Conservation (phyloP, 2,113 vertebrate species). For the Chrysochloris asiatica region DNA sequence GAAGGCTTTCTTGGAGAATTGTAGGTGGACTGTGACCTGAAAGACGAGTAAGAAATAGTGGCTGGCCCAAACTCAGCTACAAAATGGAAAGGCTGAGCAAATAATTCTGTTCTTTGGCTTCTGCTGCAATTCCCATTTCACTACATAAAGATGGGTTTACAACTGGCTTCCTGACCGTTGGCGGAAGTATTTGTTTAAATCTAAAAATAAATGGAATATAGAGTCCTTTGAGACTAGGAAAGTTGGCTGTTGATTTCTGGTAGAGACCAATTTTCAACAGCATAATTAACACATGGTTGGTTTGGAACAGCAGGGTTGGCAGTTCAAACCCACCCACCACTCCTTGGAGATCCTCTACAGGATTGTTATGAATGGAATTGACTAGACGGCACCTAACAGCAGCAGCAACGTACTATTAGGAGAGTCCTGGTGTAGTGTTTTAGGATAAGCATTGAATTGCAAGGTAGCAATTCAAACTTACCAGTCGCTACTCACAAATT, state of each 20-base stretch:
- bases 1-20: background rate
- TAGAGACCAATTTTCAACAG: background rate
- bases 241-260: background rate
- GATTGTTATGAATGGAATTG: no score
- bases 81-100: background rate
- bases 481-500: no score
- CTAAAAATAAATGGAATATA: background rate
- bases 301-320: no score
- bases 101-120: rapidly evolving
- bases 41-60: background rate
- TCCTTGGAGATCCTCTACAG: no score
- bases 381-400: no score
- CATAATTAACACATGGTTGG: no score
- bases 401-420: no score
- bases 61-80: background rate
- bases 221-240: background rate
- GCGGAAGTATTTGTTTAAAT: background rate
- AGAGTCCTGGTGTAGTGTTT: no score
- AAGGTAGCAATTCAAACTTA: no score
- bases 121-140: background rate
- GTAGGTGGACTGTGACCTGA: background rate
- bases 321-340: no score
- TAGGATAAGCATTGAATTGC: no score
- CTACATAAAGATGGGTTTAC: rapidly evolving
- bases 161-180: background rate